These are phyloP conservation scores for Saimiri boliviensis DNA, from an alignment of 2,113 vertebrate genomes.

Conservation along the genomic window DNA sequence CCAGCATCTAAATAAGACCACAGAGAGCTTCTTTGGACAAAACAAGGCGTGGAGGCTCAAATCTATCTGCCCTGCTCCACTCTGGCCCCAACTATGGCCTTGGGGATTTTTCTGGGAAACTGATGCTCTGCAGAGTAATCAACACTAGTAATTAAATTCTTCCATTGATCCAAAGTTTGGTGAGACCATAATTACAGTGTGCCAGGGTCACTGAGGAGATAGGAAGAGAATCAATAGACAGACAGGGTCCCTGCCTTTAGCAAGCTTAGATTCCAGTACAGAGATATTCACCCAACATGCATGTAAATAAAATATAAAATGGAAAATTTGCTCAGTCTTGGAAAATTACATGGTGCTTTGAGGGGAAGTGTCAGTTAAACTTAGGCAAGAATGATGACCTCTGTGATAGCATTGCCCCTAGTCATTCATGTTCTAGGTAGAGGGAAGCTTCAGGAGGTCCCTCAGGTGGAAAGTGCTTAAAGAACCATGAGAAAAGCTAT, in stretches of 20 bases:
- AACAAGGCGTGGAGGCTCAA: rapidly evolving
- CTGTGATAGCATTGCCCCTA: not conserved
- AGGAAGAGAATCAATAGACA: not conserved
- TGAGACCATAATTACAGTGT: not conserved
- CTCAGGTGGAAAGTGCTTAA: not conserved
- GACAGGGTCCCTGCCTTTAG: not conserved
- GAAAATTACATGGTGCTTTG: not conserved
- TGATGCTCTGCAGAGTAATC: not conserved
- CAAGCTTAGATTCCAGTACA: not conserved
- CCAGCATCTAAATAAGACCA: not conserved
- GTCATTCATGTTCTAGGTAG: not conserved
- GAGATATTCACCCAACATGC: not conserved
- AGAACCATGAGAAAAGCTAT: not conserved
- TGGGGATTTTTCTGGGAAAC: not conserved
- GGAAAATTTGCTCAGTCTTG: not conserved
- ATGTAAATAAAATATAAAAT: not conserved
- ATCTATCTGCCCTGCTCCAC: not conserved
- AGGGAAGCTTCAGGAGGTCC: not conserved
- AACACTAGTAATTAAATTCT: not conserved
- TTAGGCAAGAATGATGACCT: not conserved
- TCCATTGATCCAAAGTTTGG: not conserved
- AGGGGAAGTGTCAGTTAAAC: not conserved
- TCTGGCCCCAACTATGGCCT: not conserved
- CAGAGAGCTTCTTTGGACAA: not conserved
- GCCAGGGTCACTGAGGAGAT: not conserved